Base-by-base conservation (phyloP, 2,888 invertebrate genomes). In the Lycophotia porphyrea region DNA sequence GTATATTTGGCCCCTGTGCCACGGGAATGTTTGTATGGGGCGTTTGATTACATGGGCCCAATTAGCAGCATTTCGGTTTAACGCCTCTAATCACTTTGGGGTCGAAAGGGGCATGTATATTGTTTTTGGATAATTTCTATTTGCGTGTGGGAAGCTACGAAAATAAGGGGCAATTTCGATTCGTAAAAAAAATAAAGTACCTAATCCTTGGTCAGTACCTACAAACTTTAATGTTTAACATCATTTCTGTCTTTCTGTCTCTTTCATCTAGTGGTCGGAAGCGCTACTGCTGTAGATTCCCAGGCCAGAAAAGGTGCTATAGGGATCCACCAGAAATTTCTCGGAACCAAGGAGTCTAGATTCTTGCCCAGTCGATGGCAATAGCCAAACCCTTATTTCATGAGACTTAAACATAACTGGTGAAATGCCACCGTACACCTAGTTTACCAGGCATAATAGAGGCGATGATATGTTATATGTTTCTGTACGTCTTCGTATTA, bases 1-100 rank as follows among this genome's bases (percentile, higher is more conserved):
- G 68, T 49, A 61, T 69, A 47, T 70, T 52, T 47, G 69, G 66
- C 52, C 74, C 61, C 76, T 47, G 71, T 31, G 58, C 55, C 60
- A 75, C 69, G 47, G 58, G 36, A 18, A 65, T 84, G 69, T 80
- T 84, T 83, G 83, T 80, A 72, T 72, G 73, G 71, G 63, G 65
- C 58, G 72, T 79, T 69, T 84, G 66, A 80, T 82, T 79, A 79
- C 84, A 84, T 58, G 80, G 61, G 66, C 70, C 68, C 71, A 76
- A 83, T 83, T 80, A 80, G 74, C 52, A 74, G 47, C 76, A 80
- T 71, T 82, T 82, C 71, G 66, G 76, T 72, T 76, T 84, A 76
- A 76, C 69, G 84, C 63, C 34, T 80, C 47, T 71, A 61, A 83
- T 74, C 80, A 80, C 65, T 76, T 74, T 52, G 52, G 52, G 71